Percentiles rank a stretch among this genome's conserved stretches.
Evolutionary conservation across 2,888 invertebrate genomes (phyloP).

Genomic region (Oscheius sp.): DNA sequence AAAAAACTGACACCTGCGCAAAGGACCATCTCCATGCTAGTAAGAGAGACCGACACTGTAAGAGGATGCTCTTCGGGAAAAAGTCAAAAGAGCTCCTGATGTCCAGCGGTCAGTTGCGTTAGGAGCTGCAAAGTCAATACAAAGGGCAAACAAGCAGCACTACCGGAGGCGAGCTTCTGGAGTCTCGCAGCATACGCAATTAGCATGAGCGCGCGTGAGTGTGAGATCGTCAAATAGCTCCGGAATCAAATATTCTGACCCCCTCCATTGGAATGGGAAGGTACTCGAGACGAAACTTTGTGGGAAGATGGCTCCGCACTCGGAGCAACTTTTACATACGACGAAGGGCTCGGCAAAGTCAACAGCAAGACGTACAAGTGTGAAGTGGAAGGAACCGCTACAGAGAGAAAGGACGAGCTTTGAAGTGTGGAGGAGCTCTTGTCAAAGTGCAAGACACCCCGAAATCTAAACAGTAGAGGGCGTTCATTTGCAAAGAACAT

Average conservation of each 20-base stretch:
- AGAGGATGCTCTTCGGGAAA: neutral
- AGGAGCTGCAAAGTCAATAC: conserved; percentile 35
- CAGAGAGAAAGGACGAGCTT: conserved; percentile 15
- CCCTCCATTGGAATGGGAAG: neutral
- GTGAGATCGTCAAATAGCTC: conserved; percentile 17
- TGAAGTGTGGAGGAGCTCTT: conserved; percentile 13
- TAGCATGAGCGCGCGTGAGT: conserved; percentile 19
- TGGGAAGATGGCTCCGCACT: no score
- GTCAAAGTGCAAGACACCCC: conserved; percentile 15
- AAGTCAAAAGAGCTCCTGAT: conserved; percentile 9
- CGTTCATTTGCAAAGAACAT: conserved; percentile 12
- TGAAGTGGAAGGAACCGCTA: conserved; percentile 18
- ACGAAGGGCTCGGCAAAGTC: no score
- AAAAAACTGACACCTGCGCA: no score
- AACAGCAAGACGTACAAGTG: conserved; percentile 5
- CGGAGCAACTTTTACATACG: no score
- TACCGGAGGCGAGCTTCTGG: conserved; percentile 33
- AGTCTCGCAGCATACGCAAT: conserved; percentile 26
- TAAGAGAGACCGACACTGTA: neutral
- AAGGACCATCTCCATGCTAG: neutral
- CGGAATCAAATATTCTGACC: conserved; percentile 26
- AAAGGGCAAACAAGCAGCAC: conserved; percentile 35
- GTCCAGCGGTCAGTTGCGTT: conserved; percentile 35
- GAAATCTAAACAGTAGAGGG: conserved; percentile 22
- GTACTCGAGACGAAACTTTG: no score